Conservation (phyloP, 2,113 vertebrate genomes). For the Syngnathus floridae region DNA sequence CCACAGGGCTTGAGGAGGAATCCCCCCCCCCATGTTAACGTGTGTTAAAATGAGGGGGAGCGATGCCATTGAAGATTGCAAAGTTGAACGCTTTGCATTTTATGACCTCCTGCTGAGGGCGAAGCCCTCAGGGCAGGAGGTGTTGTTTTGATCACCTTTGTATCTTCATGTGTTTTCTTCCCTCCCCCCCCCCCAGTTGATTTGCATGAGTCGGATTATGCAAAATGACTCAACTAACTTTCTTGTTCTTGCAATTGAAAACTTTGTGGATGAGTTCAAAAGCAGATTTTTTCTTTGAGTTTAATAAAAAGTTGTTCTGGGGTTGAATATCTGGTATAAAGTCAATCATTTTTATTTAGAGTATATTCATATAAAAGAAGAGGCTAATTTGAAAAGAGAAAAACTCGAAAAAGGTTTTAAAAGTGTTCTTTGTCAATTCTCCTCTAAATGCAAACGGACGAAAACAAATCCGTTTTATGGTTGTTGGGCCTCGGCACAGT, state of each 20-base stretch:
- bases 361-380: background rate
- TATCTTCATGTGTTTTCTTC: background rate
- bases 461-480: background rate
- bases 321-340: background rate
- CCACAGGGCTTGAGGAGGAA: conserved; percentile 15
- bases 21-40: conserved; percentile 7
- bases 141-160: background rate
- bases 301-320: background rate
- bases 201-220: background rate
- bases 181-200: too few relatives aligned
- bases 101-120: background rate
- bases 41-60: background rate
- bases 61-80: background rate
- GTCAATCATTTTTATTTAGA: background rate
- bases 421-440: background rate
- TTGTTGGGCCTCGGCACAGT: background rate
- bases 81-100: background rate
- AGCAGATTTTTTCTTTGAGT: background rate
- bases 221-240: background rate
- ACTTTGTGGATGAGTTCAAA: background rate
- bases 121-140: background rate
- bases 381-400: background rate
- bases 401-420: background rate
- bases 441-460: too few relatives aligned
- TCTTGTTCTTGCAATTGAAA: background rate